Evolutionary conservation across 2,113 vertebrate genomes (phyloP).

Genomic region (Narcine bancroftii): DNA sequence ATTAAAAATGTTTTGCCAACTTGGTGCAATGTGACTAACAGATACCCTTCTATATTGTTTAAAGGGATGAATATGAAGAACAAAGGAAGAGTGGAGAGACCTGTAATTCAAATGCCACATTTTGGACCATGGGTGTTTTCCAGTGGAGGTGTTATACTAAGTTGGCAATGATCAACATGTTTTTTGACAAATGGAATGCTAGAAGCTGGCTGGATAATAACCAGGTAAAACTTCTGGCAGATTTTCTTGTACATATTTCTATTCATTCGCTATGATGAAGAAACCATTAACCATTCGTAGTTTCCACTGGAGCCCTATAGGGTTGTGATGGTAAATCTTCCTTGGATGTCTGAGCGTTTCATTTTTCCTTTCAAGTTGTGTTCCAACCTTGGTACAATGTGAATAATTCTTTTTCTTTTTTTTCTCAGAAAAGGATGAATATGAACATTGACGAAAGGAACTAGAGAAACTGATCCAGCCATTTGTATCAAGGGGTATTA

Average conservation of each 20-base stretch:
- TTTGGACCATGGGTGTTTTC: slow-evolving; percentile 61
- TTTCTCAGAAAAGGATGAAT: slow-evolving; percentile 73
- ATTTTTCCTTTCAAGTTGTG: background rate
- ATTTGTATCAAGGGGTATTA: slow-evolving; percentile 66
- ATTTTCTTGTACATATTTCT: too few relatives aligned
- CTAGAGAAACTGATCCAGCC: slow-evolving; percentile 77
- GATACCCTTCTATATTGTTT: slow-evolving; percentile 59
- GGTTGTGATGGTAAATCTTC: too few relatives aligned
- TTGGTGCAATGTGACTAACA: too few relatives aligned
- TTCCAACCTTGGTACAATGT: background rate
- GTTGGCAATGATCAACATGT: slow-evolving; percentile 71
- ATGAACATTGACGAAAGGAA: slow-evolving; percentile 80
- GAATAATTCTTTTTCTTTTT: background rate
- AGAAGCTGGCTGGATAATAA: slow-evolving; percentile 79
- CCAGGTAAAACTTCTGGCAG: slow-evolving; percentile 52
- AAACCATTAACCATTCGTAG: too few relatives aligned
- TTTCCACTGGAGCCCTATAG: too few relatives aligned
- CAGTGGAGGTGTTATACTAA: slow-evolving; percentile 56
- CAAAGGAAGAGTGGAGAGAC: slow-evolving; percentile 81
- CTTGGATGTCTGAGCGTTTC: too few relatives aligned
- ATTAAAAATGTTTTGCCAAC: background rate
- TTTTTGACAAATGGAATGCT: slow-evolving; percentile 74
- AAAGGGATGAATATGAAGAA: slow-evolving; percentile 82
- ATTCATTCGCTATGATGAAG: too few relatives aligned
- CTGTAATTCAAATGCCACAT: slow-evolving; percentile 75